Conservation (phyloP, 2,797 vertebrate genomes). For the Sardinella longiceps region DNA sequence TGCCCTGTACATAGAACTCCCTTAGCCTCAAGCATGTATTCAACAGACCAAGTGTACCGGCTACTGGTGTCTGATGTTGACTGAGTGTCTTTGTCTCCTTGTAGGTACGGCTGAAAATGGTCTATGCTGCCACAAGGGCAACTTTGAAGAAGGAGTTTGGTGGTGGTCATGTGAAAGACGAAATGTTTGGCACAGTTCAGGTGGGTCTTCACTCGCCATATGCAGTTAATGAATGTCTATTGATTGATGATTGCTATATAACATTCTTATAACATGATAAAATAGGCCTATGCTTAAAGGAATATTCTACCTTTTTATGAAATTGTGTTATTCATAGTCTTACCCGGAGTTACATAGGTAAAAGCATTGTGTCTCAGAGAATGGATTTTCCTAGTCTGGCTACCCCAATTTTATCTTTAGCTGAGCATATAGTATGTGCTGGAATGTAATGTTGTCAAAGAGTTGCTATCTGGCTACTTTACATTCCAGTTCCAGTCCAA, state of each 20-base stretch:
- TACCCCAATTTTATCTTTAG: too few species aligned
- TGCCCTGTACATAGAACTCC: slow-evolving; percentile 83
- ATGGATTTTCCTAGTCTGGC: too few species aligned
- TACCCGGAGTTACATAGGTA: too few species aligned
- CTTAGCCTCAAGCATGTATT: neutral
- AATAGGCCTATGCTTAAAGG: neutral
- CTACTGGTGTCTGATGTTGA: neutral
- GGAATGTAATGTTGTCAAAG: too few species aligned
- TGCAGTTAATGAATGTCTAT: too few species aligned
- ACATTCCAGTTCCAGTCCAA: too few species aligned
- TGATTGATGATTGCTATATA: neutral
- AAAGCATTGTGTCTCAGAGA: too few species aligned
- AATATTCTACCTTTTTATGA: too few species aligned
- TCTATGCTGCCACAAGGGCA: slow-evolving; percentile 95
- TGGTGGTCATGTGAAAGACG: slow-evolving; percentile 93
- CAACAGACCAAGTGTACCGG: neutral
- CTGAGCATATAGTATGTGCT: too few species aligned
- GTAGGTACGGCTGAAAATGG: slow-evolving; percentile 98
- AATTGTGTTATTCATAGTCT: too few species aligned
- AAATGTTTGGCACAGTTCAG: slow-evolving; percentile 94
- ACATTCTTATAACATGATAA: neutral
- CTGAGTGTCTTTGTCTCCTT: neutral
- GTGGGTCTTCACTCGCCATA: slow-evolving; percentile 60
- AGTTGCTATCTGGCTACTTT: too few species aligned
- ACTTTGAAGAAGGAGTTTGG: slow-evolving; percentile 99